A percentile compares a stretch with the other conserved stretches of the same genome.
These are phyloP conservation scores for Ormyrus thymus DNA, from an alignment of 2,888 invertebrate genomes.

Conservation along the genomic window DNA sequence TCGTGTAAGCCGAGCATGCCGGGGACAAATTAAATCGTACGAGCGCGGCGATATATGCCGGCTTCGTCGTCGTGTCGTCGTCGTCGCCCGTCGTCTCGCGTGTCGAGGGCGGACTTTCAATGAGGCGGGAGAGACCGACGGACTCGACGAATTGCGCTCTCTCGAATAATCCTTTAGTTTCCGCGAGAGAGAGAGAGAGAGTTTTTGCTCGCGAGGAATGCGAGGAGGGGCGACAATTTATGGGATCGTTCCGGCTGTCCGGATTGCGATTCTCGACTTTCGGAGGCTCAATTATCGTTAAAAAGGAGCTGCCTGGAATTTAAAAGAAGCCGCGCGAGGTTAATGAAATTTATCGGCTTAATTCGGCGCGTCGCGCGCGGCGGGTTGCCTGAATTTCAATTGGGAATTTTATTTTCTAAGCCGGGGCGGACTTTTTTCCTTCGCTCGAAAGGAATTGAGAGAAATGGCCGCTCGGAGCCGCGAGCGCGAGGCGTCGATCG, in stretches of 20 bases:
- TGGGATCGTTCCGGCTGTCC: conserved; percentile 16
- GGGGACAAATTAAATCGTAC: conserved; percentile 51
- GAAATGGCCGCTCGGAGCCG: too few species aligned
- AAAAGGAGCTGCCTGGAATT: not conserved
- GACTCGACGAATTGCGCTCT: conserved; percentile 42
- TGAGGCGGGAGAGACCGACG: conserved; percentile 30
- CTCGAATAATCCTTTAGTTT: conserved; percentile 31
- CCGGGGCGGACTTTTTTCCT: too few species aligned
- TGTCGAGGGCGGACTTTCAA: conserved; percentile 36
- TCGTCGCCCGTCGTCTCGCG: not conserved
- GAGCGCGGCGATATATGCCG: conserved; percentile 1
- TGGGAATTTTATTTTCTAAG: not conserved
- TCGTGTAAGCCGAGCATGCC: conserved; percentile 19
- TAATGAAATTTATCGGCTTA: too few species aligned
- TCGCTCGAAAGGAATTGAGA: not conserved
- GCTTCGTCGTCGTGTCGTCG: too few species aligned
- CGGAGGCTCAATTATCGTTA: not conserved
- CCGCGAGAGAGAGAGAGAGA: not conserved
- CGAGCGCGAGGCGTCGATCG: not conserved
- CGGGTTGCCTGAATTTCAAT: not conserved
- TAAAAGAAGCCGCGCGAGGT: too few species aligned
- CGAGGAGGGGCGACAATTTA: conserved; percentile 8
- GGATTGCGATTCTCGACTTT: conserved; percentile 16
- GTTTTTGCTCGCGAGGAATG: not conserved
- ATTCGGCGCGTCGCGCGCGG: too few species aligned